These are phyloP conservation scores for Agrotis segetum DNA, from an alignment of 2,888 invertebrate species.

Conservation along the genomic window DNA sequence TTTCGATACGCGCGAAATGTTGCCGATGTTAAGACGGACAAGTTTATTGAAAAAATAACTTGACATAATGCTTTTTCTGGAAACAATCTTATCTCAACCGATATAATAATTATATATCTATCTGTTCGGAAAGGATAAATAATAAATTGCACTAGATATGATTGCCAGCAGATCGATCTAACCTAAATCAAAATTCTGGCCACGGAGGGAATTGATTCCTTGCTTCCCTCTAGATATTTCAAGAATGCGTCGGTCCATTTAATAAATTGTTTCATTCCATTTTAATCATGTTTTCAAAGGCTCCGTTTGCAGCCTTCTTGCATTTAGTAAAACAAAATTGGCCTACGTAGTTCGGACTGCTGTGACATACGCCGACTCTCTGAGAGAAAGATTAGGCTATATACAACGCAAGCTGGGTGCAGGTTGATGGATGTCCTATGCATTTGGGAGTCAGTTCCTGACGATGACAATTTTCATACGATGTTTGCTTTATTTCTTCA, in stretches of 20 bases:
- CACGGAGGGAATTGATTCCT: conserved; percentile 40
- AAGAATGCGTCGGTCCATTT: conserved; percentile 14
- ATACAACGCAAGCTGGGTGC: background rate
- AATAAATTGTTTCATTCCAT: conserved; percentile 3
- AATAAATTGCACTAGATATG: conserved; percentile 57
- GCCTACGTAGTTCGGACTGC: background rate
- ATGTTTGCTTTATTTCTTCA: background rate
- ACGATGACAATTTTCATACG: background rate
- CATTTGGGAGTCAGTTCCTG: background rate
- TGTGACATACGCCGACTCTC: background rate
- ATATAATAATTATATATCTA: too few relatives aligned
- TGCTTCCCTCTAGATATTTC: conserved; percentile 18
- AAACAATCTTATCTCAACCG: background rate
- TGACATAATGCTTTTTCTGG: background rate
- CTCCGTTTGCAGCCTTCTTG: too few relatives aligned
- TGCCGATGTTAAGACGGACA: conserved; percentile 12
- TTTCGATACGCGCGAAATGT: conserved; percentile 14
- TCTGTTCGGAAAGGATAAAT: conserved; percentile 37
- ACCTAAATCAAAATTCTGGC: conserved; percentile 48
- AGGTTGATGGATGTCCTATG: too few relatives aligned
- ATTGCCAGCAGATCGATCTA: conserved; percentile 40
- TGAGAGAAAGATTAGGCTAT: background rate
- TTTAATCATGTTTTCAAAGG: background rate
- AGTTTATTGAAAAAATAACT: conserved; percentile 36
- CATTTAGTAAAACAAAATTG: too few relatives aligned